These are phyloP conservation scores for Bombus picipes DNA, from an alignment of 1,140 invertebrate species.

Conservation along the genomic window DNA sequence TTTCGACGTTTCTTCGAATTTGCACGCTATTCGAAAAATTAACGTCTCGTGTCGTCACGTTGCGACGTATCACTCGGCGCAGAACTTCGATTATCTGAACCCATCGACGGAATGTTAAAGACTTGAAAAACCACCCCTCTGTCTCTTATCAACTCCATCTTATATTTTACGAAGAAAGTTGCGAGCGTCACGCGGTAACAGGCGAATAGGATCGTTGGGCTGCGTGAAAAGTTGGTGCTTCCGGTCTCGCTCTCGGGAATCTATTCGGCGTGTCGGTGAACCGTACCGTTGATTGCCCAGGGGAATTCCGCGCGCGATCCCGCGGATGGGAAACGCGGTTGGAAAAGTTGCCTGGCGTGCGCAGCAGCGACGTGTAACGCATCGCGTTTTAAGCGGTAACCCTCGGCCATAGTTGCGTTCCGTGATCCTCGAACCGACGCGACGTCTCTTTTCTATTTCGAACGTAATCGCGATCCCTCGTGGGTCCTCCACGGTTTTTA, in stretches of 20 bases:
- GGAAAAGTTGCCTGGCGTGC: conserved; percentile 34
- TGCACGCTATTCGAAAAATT: no score
- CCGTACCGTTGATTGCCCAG: conserved; percentile 52
- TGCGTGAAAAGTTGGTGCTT: conserved; percentile 14
- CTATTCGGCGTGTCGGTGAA: conserved; percentile 47
- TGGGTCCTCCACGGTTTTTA: not conserved
- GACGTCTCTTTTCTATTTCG: not conserved
- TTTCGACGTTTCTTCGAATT: no score
- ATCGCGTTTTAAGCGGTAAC: conserved; percentile 19
- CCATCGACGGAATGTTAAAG: no score
- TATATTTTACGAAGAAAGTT: not conserved
- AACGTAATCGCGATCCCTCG: not conserved
- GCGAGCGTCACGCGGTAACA: not conserved
- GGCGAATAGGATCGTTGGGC: conserved; percentile 17
- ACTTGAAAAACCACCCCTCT: not conserved
- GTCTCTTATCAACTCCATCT: not conserved
- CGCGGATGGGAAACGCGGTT: conserved; percentile 27
- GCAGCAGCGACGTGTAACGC: conserved; percentile 22
- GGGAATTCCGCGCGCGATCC: conserved; percentile 39
- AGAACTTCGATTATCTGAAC: no score
- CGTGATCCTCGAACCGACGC: not conserved
- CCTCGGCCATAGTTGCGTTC: not conserved
- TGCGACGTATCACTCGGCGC: no score
- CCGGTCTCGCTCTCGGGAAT: conserved; percentile 22
- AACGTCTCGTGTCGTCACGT: no score